Evolutionary conservation across 1,140 invertebrate genomes (phyloP).

Genomic region (Eriosoma lanigerum): DNA sequence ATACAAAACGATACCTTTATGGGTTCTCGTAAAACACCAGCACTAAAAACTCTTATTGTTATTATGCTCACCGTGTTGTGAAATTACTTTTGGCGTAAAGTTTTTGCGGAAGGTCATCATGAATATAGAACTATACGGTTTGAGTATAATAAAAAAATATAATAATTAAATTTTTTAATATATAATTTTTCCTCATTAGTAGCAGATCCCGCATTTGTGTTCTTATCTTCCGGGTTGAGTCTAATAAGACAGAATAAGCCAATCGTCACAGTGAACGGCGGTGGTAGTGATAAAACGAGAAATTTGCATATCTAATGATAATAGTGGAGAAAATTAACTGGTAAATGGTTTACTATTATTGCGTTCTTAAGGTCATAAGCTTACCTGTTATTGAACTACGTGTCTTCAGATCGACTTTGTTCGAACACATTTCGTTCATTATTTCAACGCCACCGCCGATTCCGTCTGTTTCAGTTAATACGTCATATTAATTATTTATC

Average conservation of each 20-base stretch:
- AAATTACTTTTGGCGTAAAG: conserved; percentile 6
- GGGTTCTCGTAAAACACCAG: conserved; percentile 8
- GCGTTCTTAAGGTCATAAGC: not conserved
- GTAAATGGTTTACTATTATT: not conserved
- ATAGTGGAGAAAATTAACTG: not conserved
- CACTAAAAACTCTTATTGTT: not conserved
- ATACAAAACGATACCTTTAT: not conserved
- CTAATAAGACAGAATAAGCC: not conserved
- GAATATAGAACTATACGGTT: not conserved
- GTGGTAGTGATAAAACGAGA: too few species aligned
- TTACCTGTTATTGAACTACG: too few species aligned
- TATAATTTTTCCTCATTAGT: not conserved
- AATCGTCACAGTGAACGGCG: not conserved
- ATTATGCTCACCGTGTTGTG: not conserved
- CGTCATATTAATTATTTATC: not conserved
- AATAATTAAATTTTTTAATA: not conserved
- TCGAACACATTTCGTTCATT: not conserved
- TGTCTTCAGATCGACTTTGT: not conserved
- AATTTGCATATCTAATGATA: not conserved
- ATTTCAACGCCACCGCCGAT: not conserved
- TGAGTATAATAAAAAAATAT: not conserved
- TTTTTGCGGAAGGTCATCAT: conserved; percentile 11
- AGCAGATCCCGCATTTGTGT: too few species aligned
- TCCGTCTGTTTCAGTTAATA: not conserved
- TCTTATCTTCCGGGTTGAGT: not conserved